Percentiles rank a stretch among this genome's conserved stretches.
Conservation (phyloP, 2,888 invertebrate genomes). For the Sphinx pinastri region DNA sequence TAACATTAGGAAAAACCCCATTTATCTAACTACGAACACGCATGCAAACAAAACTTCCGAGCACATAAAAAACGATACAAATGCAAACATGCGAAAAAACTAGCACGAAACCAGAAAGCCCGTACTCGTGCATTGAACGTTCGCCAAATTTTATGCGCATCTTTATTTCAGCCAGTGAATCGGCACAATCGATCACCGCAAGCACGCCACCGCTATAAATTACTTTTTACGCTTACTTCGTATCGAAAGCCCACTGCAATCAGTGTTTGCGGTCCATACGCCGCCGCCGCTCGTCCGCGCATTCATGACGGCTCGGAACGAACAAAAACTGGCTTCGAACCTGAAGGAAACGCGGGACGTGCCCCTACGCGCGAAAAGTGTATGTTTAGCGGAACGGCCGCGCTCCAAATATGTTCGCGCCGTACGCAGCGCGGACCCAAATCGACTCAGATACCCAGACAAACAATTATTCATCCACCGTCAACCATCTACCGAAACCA, state of each 20-base stretch:
- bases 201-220: conserved; percentile 77
- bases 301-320: conserved; percentile 38
- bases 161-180: conserved; percentile 68
- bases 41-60: not conserved
- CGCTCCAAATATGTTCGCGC: conserved; percentile 66
- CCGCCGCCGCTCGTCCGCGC: conserved; percentile 54
- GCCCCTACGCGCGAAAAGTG: conserved; percentile 72
- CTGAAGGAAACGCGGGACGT: conserved; percentile 52
- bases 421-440: conserved; percentile 65
- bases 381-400: conserved; percentile 67
- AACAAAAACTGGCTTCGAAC: conserved; percentile 55
- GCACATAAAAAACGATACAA: conserved; percentile 10
- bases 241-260: conserved; percentile 24
- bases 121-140: conserved; percentile 58
- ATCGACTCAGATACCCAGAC: conserved; percentile 52
- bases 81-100: conserved; percentile 38
- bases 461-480: conserved; percentile 59
- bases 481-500: conserved; percentile 36
- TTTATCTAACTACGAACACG: conserved; percentile 4
- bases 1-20: not conserved
- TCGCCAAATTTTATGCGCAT: conserved; percentile 74
- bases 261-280: conserved; percentile 49
- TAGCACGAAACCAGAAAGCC: conserved; percentile 53
- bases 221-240: conserved; percentile 74
- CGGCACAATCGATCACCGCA: conserved; percentile 69